Evolutionary conservation across 2,888 invertebrate species (phyloP), one percentile per base, ranked within the genome.

Genomic region (Flexamia atlantica): DNA sequence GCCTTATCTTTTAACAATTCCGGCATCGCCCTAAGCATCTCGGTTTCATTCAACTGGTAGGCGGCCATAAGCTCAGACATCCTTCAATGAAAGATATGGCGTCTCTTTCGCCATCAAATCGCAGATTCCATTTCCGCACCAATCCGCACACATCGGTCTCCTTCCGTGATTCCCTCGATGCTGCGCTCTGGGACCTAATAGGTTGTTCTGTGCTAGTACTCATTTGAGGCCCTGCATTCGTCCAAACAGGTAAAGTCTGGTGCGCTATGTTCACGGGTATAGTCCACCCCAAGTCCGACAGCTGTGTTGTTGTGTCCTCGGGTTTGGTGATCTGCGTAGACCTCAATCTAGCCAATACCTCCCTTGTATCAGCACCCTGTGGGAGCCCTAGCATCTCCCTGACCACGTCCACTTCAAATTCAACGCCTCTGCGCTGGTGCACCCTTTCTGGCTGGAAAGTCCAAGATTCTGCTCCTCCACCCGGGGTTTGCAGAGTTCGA

Each of bases 71-170:
- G 17, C 25, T 74, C 74, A 7, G n/a, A 14, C 40, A 74, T 7
- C 23, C 32, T 20, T 74, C 74, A 12, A 72, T n/a, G 20, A 72
- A 72, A 7, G 32, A 72, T 72, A 72, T 72, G 20, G 32, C 12
- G 9, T 74, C 74, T 20, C 20, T 32, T 28, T 40, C 42, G 4
- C 74, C 74, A 40, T 74, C 74, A 40, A 74, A 74, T 4, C n/a
- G 74, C 20, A 74, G 25, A n/a, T 74, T 74, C 74, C 42, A 74
- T 40, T 74, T 23, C 7, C 40, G 14, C 3, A 40, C 40, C 14
- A 68, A 25, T 9, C 60, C 28, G 17, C 60, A 60, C 14, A 60
- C 7, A 28, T 60, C 25, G 7, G 14, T 46, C 14, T 46, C 14
- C 2, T 46, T 46, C 12, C 46, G 17, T 46, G 7, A 17, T 46